Evolutionary conservation across 53 echinoderm and acorn worm species (phyloP).

Genomic region (Apostichopus leukothele): DNA sequence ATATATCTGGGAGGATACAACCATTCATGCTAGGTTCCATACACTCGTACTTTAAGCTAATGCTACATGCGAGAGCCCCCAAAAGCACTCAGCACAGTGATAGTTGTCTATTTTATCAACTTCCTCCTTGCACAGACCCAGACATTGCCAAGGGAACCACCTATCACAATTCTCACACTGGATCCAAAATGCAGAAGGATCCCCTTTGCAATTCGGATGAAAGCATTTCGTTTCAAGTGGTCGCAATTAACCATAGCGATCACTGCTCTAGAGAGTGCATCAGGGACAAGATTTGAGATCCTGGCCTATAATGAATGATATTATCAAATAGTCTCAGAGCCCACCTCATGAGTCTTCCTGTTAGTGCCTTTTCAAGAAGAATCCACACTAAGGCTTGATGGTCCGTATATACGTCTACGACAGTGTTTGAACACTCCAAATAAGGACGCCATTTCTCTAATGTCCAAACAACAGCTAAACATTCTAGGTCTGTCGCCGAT

Average conservation of each 20-base stretch:
- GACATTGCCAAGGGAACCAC: slow-evolving; percentile 54
- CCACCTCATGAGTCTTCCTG: background rate
- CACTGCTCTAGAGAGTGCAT: slow-evolving; percentile 42
- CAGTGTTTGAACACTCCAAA: slow-evolving; percentile 1
- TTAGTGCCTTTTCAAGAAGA: background rate
- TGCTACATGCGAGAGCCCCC: too few species aligned
- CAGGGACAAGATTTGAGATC: slow-evolving; percentile 36
- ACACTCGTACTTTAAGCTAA: too few species aligned
- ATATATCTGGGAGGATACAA: too few species aligned
- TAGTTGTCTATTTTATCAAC: too few species aligned
- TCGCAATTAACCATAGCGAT: background rate
- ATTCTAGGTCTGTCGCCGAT: slow-evolving; percentile 53
- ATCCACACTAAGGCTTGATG: slow-evolving; percentile 27
- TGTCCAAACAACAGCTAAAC: slow-evolving; percentile 61
- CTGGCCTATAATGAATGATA: background rate
- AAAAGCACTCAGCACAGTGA: too few species aligned
- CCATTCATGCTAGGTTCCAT: too few species aligned
- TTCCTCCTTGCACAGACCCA: background rate
- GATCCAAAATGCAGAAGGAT: slow-evolving; percentile 28
- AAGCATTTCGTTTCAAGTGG: too few species aligned
- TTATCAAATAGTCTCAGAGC: background rate
- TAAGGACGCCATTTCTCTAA: slow-evolving; percentile 46
- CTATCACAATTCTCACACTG: slow-evolving; percentile 53
- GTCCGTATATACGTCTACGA: slow-evolving; percentile 26
- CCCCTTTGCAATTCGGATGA: background rate